Evolutionary conservation across 1,140 invertebrate genomes (phyloP), one percentile per base, ranked within the genome.

Genomic region (Neodiprion lecontei): DNA sequence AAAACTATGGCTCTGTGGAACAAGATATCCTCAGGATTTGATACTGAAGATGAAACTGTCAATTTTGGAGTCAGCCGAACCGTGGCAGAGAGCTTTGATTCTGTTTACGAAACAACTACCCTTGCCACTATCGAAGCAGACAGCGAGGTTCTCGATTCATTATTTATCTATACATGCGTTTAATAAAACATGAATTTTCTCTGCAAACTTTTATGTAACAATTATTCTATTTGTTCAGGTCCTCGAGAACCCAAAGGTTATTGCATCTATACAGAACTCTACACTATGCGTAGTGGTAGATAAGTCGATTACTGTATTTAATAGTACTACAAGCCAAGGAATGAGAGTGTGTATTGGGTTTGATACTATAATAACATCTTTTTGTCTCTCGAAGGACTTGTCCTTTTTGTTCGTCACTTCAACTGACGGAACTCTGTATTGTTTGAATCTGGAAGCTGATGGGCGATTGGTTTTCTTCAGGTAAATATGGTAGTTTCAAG

Each of bases 21-120:
- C 14, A 82, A 78, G 72, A 77, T 88, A 7, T 72, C 69, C 1
- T 77, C 83, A 23, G 85, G 86, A 9, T 89, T 87, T 69, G 79
- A 88, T 73, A 72, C 79, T 7, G 87, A 88, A 5, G 88, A 89
- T 21, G 88, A 89, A 76, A 89, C 88, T 7, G 76, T 86, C 1
- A 88, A 89, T 82, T 89, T 89, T 72, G 88, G 88, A 1, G 78
- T 82, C 10, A 40, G 28, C 28, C 78, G 87, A 74, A 83, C 81
- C 49, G 77, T 87, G 66, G 81, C 80, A 7, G 83, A 88, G 74
- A 85, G 81, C 47, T 80, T 82, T 79, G 82, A 79, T 67, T 84
- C 77, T 9, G 81, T 89, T 74, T 89, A 87, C 72, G 87, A 89
- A 81, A 85, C 81, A 12, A 82, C 75, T 75, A 89, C 88, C 9